Evolutionary conservation across 2,888 invertebrate species (phyloP).

Genomic region (Tetragonisca angustula): DNA sequence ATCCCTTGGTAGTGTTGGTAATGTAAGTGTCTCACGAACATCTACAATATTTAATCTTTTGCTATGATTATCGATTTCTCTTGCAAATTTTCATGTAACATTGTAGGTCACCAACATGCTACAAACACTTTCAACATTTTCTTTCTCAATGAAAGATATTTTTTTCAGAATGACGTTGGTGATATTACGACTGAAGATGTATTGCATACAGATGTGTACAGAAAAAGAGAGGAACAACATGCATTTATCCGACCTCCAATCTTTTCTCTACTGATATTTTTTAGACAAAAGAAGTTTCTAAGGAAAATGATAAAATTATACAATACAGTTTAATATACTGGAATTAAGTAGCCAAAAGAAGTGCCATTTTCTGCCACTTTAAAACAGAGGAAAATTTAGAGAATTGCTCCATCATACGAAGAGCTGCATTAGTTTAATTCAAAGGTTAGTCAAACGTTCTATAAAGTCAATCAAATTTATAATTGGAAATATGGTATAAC

Average conservation of each 20-base stretch:
- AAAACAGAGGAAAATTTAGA: background rate
- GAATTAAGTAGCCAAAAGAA: background rate
- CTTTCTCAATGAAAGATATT: background rate
- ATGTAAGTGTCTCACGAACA: conserved; percentile 62
- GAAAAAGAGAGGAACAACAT: background rate
- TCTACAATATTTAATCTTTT: too few species aligned
- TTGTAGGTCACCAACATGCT: conserved; percentile 72
- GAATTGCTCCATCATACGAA: background rate
- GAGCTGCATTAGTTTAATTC: too few species aligned
- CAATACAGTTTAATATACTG: too few species aligned
- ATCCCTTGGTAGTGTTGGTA: conserved; percentile 71
- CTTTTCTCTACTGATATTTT: background rate
- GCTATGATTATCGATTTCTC: background rate
- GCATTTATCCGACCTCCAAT: background rate
- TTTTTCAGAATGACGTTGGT: background rate
- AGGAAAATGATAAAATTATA: too few species aligned
- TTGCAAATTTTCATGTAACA: background rate
- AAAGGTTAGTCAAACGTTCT: too few species aligned
- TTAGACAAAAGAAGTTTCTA: too few species aligned
- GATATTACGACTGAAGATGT: background rate
- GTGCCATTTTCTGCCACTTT: background rate
- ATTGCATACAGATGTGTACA: background rate
- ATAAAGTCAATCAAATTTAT: background rate
- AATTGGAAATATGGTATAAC: background rate
- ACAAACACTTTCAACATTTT: conserved; percentile 25